Evolutionary conservation across 2,113 vertebrate genomes (phyloP).

Genomic region (Cathartes aura): DNA sequence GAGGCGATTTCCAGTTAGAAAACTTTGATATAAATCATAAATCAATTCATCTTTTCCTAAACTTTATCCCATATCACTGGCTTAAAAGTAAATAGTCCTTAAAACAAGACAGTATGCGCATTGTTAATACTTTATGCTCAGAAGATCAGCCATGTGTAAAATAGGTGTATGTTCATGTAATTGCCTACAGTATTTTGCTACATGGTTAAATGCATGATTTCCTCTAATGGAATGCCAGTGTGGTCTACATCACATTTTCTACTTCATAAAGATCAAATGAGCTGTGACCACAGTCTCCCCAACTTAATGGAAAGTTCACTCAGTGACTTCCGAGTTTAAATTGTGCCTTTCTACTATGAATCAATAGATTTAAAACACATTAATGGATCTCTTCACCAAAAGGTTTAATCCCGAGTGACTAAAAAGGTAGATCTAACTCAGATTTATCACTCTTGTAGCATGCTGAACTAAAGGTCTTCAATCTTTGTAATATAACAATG

Average conservation of each 20-base stretch:
- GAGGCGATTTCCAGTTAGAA: conserved; percentile 18
- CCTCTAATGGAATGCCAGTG: conserved; percentile 78
- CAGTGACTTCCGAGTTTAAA: conserved; percentile 74
- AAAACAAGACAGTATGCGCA: conserved; percentile 57
- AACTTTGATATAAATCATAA: not conserved
- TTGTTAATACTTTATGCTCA: conserved; percentile 67
- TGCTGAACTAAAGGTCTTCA: not conserved
- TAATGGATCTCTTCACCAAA: conserved; percentile 63
- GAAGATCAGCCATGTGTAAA: conserved; percentile 70
- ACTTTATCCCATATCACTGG: conserved; percentile 11
- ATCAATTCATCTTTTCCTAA: conserved; percentile 32
- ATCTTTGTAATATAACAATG: conserved; percentile 1
- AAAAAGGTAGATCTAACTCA: conserved; percentile 37
- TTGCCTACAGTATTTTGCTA: conserved; percentile 76
- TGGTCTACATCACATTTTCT: conserved; percentile 79
- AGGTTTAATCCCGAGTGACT: conserved; percentile 47
- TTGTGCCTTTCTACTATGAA: conserved; percentile 71
- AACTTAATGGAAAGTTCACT: conserved; percentile 81
- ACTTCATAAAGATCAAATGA: conserved; percentile 81
- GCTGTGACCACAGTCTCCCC: conserved; percentile 77
- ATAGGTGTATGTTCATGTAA: conserved; percentile 76
- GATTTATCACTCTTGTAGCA: conserved; percentile 53
- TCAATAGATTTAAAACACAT: conserved; percentile 73
- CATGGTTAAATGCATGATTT: conserved; percentile 79
- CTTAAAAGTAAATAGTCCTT: conserved; percentile 67